Base-by-base conservation (phyloP, 2,888 invertebrate species). In the Ditula angustiorana region DNA sequence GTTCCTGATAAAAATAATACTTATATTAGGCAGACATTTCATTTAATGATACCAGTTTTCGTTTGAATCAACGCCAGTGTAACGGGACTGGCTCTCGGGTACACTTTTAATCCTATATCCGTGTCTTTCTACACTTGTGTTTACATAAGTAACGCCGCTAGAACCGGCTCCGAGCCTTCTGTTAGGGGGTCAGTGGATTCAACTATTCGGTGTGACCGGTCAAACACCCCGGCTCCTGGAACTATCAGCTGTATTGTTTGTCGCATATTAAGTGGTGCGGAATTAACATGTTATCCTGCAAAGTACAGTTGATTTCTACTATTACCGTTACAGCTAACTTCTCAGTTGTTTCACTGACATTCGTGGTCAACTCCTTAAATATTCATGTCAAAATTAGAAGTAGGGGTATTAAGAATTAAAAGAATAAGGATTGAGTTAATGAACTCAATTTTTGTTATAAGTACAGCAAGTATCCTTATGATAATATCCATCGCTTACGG, bases 51-150 rank as follows among this genome's bases (percentile, higher is more conserved):
- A 64, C 63, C 63, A 58, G 63, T 64, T 64, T 63, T 64, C 53
- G 58, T 64, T 35, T 37, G 26, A 53, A 28, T 35, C 35, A 58
- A 41, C 35, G 44, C 57, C 33, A 52, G 30, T 23, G 52, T 64
- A 64, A 64, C 63, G 63, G 63, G 63, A 64, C 37, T 7, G 52
- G 26, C 24, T 46, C 49, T 58, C 52, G 58, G 58, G 63, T 64
- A 64, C 52, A 64, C 63, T 58, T 64, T 64, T 64, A 64, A 53
- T 64, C 63, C 63, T 52, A 63, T 58, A 63, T 63, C 63, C 63
- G 63, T 58, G 63, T 58, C 58, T 57, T 62, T 23, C 63, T 58
- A 64, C 63, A 64, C 58, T 64, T 64, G 63, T 64, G 63, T 64
- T 64, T 64, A 64, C 58, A 64, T 64, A 52, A 63, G 56, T 35